A percentile compares a stretch with the other conserved stretches of the same genome.
These are phyloP conservation scores for Chironomus riparius DNA, from an alignment of 2,888 invertebrate genomes.

Conservation along the genomic window DNA sequence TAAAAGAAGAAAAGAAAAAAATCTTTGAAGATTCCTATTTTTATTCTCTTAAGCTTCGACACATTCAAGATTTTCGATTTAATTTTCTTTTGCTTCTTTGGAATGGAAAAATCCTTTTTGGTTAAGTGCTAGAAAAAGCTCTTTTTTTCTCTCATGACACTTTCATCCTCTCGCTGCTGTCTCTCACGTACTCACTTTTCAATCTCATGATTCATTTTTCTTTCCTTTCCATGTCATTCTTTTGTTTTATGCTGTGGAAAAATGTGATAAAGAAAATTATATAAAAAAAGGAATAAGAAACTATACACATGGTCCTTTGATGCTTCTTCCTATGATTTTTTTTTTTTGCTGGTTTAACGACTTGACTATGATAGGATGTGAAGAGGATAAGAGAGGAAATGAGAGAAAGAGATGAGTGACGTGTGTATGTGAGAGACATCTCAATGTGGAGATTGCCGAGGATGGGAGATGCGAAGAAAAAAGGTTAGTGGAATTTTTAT, in stretches of 20 bases:
- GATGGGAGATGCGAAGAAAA: too few relatives aligned
- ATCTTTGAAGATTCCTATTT: neutral
- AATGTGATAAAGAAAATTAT: neutral
- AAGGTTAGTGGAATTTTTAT: too few relatives aligned
- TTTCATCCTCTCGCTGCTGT: neutral
- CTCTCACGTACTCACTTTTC: neutral
- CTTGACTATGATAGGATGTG: too few relatives aligned
- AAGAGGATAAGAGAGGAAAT: too few relatives aligned
- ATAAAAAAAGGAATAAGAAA: neutral
- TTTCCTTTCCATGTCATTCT: neutral
- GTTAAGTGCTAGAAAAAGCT: neutral
- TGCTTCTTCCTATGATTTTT: neutral
- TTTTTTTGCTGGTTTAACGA: neutral
- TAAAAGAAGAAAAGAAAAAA: too few relatives aligned
- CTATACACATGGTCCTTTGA: neutral
- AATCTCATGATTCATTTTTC: neutral
- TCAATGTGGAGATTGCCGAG: too few relatives aligned
- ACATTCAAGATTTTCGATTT: neutral
- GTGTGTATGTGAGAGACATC: too few relatives aligned
- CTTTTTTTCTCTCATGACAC: neutral
- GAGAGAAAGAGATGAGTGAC: too few relatives aligned
- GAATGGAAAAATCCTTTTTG: neutral
- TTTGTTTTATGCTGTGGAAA: neutral
- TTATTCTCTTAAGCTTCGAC: too few relatives aligned
- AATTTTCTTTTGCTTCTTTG: neutral